These are phyloP conservation scores for Orientallactaga sibirica DNA, from an alignment of 2,797 vertebrate species.

Conservation along the genomic window DNA sequence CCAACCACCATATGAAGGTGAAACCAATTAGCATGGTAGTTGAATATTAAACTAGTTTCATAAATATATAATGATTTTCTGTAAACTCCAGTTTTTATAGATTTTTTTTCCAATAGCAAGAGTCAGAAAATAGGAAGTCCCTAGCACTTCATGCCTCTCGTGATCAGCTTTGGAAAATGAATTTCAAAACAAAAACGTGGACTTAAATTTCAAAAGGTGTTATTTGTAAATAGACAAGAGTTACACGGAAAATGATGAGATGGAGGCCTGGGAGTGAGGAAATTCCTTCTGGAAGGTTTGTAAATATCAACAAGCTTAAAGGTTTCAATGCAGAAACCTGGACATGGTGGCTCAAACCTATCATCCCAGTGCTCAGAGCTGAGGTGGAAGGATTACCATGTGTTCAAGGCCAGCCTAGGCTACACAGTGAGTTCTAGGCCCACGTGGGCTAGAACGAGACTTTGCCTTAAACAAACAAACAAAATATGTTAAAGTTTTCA, in stretches of 20 bases:
- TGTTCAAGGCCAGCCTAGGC: no score
- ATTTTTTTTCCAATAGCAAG: constrained; percentile 76
- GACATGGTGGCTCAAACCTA: no score
- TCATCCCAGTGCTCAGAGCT: no score
- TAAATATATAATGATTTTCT: background rate
- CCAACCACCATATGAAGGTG: background rate
- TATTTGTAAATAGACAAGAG: background rate
- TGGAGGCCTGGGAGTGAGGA: background rate
- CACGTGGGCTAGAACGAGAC: no score
- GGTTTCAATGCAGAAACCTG: no score
- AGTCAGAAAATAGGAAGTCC: constrained; percentile 64
- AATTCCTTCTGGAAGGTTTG: background rate
- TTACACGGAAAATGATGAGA: background rate
- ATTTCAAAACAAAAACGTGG: background rate
- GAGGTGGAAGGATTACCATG: no score
- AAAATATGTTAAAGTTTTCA: constrained; percentile 11
- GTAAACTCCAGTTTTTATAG: constrained; percentile 55
- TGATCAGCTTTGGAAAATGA: constrained; percentile 39
- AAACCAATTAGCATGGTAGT: constrained; percentile 4
- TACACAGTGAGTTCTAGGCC: no score
- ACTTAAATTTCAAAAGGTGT: background rate
- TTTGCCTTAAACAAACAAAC: no score
- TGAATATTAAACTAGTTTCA: constrained; percentile 42
- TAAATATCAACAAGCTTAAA: background rate
- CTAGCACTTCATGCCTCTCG: background rate